These are phyloP conservation scores for Dicyrtomina minuta DNA, from an alignment of 2,888 invertebrate genomes.

Conservation along the genomic window DNA sequence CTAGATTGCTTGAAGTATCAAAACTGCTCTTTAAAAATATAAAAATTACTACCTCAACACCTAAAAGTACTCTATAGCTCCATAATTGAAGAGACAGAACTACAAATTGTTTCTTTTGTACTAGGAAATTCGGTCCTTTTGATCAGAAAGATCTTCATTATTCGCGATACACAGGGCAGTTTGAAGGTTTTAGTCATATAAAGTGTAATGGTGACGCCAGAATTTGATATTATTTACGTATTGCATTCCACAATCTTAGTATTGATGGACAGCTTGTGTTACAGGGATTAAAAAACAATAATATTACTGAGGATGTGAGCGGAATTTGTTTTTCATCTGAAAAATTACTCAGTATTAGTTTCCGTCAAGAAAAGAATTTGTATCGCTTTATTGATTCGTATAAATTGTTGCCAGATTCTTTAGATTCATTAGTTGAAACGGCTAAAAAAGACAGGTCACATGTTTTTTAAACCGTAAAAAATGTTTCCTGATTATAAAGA, in stretches of 20 bases:
- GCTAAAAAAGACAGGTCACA: background rate
- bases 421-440: conserved; percentile 26
- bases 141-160: conserved; percentile 32
- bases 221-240: background rate
- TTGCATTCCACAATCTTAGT: conserved; percentile 30
- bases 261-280: conserved; percentile 36
- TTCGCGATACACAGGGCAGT: conserved; percentile 9
- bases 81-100: background rate
- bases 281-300: background rate
- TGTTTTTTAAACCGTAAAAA: background rate
- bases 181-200: background rate
- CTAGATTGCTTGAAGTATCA: background rate
- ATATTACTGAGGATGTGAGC: background rate
- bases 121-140: background rate
- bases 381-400: conserved; percentile 33
- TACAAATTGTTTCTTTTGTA: conserved; percentile 30
- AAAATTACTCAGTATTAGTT: background rate
- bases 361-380: background rate
- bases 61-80: background rate
- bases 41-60: background rate
- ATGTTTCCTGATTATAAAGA: background rate
- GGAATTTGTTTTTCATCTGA: background rate
- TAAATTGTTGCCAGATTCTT: conserved; percentile 26
- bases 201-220: background rate
- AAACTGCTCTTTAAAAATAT: background rate